Evolutionary conservation across 2,888 invertebrate genomes (phyloP).

Genomic region (Ceramica pisi): DNA sequence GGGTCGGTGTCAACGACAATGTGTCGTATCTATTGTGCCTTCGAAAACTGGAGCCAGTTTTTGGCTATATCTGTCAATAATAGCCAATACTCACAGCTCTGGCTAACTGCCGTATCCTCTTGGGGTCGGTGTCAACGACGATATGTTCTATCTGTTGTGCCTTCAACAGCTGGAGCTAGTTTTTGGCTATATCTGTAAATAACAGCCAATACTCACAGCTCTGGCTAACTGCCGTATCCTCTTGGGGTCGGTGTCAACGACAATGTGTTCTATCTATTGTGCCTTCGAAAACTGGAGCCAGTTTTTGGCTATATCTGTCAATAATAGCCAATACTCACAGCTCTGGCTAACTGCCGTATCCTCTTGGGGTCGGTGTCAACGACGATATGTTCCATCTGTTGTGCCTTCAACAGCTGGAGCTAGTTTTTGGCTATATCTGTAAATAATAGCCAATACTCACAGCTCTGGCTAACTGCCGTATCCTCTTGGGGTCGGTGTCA

Average conservation of each 20-base stretch:
- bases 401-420: not conserved
- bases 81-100: conserved; percentile 93
- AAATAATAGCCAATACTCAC: conserved; percentile 89
- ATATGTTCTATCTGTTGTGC: not conserved
- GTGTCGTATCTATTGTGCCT: conserved; percentile 63
- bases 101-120: conserved; percentile 95
- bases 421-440: too few species aligned
- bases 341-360: conserved; percentile 94
- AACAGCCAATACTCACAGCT: conserved; percentile 92
- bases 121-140: conserved; percentile 92
- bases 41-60: not conserved
- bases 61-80: too few species aligned
- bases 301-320: too few species aligned
- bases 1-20: conserved; percentile 92
- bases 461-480: conserved; percentile 96
- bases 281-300: too few species aligned
- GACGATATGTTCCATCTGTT: conserved; percentile 80
- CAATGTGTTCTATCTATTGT: conserved; percentile 96
- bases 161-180: not conserved
- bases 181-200: too few species aligned
- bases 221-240: conserved; percentile 95
- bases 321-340: conserved; percentile 91
- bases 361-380: conserved; percentile 96
- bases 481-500: conserved; percentile 93
- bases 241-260: conserved; percentile 96